Conservation (phyloP, 1,140 invertebrate genomes). For the Cepaea nemoralis region DNA sequence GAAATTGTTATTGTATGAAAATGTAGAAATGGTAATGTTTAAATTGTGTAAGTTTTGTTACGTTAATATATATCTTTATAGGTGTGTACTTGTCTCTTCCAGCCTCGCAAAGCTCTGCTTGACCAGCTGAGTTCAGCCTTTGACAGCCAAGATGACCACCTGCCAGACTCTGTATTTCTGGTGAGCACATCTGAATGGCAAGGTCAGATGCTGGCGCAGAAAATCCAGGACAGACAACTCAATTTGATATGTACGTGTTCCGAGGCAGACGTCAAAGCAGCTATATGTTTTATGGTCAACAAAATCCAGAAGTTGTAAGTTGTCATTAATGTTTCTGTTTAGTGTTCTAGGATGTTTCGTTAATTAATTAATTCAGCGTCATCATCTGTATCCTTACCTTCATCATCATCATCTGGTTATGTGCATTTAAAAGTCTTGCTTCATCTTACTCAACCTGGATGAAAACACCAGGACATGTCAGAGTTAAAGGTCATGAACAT, state of each 20-base stretch:
- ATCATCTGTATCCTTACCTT: too few species aligned
- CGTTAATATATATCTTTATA: too few species aligned
- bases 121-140: constrained; percentile 85
- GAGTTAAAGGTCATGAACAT: too few species aligned
- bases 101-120: constrained; percentile 87
- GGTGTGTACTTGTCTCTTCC: constrained; percentile 56
- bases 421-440: too few species aligned
- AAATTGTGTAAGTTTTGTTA: too few species aligned
- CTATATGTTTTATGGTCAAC: constrained; percentile 84
- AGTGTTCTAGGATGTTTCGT: too few species aligned
- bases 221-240: constrained; percentile 80
- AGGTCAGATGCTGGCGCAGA: constrained; percentile 78
- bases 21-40: too few species aligned
- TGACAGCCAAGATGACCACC: constrained; percentile 78
- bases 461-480: too few species aligned
- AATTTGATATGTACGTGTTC: constrained; percentile 82
- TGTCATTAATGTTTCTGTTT: neutral
- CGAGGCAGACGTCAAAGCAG: constrained; percentile 84
- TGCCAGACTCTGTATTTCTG: constrained; percentile 85
- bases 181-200: constrained; percentile 80
- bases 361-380: too few species aligned
- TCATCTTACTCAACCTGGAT: too few species aligned
- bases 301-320: constrained; percentile 93
- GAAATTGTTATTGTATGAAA: too few species aligned
- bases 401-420: too few species aligned